A percentile compares a stretch with the other conserved stretches of the same genome.
Evolutionary conservation across 2,113 vertebrate species (phyloP).

Genomic region (Prionailurus bengalensis): DNA sequence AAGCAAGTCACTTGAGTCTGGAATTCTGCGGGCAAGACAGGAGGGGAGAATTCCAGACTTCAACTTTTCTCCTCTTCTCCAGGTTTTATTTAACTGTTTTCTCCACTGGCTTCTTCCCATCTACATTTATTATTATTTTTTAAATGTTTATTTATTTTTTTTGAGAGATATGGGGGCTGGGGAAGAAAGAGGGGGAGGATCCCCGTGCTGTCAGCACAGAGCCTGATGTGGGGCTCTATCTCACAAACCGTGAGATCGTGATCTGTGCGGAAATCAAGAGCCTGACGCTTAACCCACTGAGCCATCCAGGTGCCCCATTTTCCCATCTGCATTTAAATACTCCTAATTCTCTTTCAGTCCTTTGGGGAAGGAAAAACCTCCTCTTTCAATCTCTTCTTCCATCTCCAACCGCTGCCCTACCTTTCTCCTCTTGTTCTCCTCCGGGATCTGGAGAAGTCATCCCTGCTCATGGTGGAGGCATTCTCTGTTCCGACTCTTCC

Average conservation of each 20-base stretch:
- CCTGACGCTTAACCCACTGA: no score
- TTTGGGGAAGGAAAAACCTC: not conserved
- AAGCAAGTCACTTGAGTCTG: not conserved
- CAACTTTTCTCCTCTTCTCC: not conserved
- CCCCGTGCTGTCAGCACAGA: no score
- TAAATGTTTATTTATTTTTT: no score
- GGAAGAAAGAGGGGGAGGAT: no score
- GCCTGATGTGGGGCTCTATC: no score
- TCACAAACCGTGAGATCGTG: no score
- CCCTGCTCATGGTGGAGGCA: rapidly evolving
- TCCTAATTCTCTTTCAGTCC: not conserved
- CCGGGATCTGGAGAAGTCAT: not conserved
- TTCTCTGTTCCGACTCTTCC: not conserved
- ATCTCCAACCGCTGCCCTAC: not conserved
- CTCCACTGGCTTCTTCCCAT: not conserved
- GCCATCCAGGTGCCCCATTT: no score
- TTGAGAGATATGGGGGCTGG: no score
- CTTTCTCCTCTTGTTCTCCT: not conserved
- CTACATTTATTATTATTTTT: not conserved
- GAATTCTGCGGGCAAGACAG: not conserved
- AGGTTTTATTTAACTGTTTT: not conserved
- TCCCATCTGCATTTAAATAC: not conserved
- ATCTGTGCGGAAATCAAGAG: no score
- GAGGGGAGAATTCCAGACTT: not conserved
- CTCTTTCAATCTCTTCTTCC: not conserved